A percentile compares a stretch with the other conserved stretches of the same genome.
These are phyloP conservation scores for Anodontia alba DNA, from an alignment of 2,888 invertebrate genomes.

Conservation along the genomic window DNA sequence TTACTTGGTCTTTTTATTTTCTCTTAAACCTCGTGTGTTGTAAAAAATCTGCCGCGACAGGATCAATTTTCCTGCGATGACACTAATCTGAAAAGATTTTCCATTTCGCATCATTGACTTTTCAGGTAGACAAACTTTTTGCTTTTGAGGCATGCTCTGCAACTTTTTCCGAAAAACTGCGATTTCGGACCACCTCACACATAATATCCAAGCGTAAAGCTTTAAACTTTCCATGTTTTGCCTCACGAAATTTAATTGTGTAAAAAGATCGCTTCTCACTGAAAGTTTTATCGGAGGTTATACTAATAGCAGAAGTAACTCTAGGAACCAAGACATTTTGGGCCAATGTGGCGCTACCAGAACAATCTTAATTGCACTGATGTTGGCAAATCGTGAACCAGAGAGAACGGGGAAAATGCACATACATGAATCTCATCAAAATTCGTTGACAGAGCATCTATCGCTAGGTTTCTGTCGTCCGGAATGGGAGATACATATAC, in stretches of 20 bases:
- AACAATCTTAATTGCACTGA: not conserved
- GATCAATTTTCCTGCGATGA: not conserved
- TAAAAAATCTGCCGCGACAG: not conserved
- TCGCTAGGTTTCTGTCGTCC: not conserved
- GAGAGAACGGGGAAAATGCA: not conserved
- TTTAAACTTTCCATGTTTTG: not conserved
- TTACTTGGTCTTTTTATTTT: not conserved
- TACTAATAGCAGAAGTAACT: not conserved
- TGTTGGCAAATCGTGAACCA: not conserved
- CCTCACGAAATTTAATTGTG: not conserved
- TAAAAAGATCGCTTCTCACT: not conserved
- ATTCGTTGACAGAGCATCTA: not conserved
- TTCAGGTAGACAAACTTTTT: not conserved
- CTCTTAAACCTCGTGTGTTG: not conserved
- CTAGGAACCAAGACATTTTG: not conserved
- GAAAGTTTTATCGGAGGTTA: not conserved
- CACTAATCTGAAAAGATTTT: not conserved
- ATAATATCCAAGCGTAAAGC: constrained; percentile 16
- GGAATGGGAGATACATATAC: not conserved
- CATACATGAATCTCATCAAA: not conserved
- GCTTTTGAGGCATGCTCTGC: not conserved
- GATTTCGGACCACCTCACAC: not conserved
- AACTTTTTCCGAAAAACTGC: not conserved
- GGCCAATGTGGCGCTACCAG: constrained; percentile 4
- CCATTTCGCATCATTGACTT: constrained; percentile 9